Evolutionary conservation across 2,888 invertebrate species (phyloP), one percentile per base, ranked within the genome.

Genomic region (Melangyna quadrimaculata): DNA sequence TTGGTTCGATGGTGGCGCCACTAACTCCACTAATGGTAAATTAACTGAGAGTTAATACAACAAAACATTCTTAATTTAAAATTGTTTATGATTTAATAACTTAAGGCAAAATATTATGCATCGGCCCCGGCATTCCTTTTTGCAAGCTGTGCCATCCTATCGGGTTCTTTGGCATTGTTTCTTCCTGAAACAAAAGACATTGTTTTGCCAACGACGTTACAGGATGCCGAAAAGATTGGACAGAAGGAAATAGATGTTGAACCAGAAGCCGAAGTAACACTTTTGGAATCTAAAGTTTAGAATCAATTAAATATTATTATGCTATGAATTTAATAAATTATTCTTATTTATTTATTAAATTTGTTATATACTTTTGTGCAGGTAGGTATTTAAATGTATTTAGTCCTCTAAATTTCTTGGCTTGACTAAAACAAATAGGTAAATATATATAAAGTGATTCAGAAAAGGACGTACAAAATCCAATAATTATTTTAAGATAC

Each of bases 1-100:
- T 95, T 78, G 96, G 96, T 14, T 95, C 95, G 17, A 94, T 95
- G 90, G 90, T 95, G 70, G 95, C 96, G 32, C 95, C 96, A 43
- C 95, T 95, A 91, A 94, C 80, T 10, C 77, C 78, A 10, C 59
- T 79, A 27, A 48, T 83, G 78, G 75, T 87, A 67, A 57, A 65
- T 67, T 19, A 1, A 51, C n/a, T n/a, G 6, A 37, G 14, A 14
- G 14, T 14, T 37, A 12, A 9, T 19, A 17, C 14, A n/a, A n/a
- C 12, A 19, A 7, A 48, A 12, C 6, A 6, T 48, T 22, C 0
- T 14, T 0, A 7, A 48, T 2, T 2, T 24, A 14, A 24, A 17
- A 43, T 43, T n/a, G n/a, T n/a, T 1, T 40, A 12, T 35, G 35
- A 12, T 12, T 3, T 37, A 2, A 17, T 43, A 17, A 0, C 17